A percentile compares a stretch with the other conserved stretches of the same genome.
These are phyloP conservation scores for Seriola rivoliana DNA, from an alignment of 2,113 vertebrate genomes.

Conservation along the genomic window DNA sequence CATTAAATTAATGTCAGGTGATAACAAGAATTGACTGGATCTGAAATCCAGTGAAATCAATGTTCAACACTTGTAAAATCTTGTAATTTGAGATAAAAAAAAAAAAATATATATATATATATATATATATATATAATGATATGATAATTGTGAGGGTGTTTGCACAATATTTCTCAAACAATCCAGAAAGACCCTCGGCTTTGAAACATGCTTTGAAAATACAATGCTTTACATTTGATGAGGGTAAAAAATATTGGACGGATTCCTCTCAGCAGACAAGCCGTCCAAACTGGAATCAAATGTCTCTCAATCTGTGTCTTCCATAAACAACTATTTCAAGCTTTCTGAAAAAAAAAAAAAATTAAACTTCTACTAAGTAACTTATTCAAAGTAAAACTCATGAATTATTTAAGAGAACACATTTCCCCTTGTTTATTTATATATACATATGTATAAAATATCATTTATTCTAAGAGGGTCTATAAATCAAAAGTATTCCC, in stretches of 20 bases:
- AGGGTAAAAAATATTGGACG: slow-evolving; percentile 7
- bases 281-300: slow-evolving; percentile 25
- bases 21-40: slow-evolving; percentile 6
- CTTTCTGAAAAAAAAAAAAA: slow-evolving; percentile 30
- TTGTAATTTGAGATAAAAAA: background rate
- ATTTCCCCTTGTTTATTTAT: slow-evolving; percentile 87
- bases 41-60: background rate
- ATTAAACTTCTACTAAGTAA: slow-evolving; percentile 71
- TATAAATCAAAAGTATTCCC: slow-evolving; percentile 88
- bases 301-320: slow-evolving; percentile 32
- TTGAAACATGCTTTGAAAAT: slow-evolving; percentile 3
- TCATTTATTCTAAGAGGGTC: slow-evolving; percentile 89
- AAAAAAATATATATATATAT: background rate
- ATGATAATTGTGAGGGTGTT: background rate
- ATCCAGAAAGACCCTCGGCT: fast-evolving
- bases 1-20: slow-evolving; percentile 25
- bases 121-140: background rate
- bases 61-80: slow-evolving; percentile 2
- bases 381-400: slow-evolving; percentile 82
- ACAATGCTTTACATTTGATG: slow-evolving; percentile 29
- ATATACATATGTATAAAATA: slow-evolving; percentile 89
- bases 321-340: slow-evolving; percentile 38
- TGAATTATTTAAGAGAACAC: slow-evolving; percentile 86
- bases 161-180: background rate
- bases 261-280: background rate